Evolutionary conservation across 2,888 invertebrate species (phyloP).

Genomic region (Agrotis puta): DNA sequence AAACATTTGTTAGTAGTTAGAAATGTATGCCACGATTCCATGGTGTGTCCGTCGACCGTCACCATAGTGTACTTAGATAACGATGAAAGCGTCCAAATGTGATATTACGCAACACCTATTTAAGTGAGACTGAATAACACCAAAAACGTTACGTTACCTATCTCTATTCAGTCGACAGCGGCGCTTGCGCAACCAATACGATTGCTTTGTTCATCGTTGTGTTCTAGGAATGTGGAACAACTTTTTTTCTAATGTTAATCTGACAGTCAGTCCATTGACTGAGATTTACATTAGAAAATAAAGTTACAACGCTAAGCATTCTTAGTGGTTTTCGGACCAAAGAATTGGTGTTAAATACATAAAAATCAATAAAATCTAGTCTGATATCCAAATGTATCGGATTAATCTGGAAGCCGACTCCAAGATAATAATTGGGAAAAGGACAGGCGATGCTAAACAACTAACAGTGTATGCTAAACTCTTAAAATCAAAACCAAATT

Average conservation of each 20-base stretch:
- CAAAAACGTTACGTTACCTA: slow-evolving; percentile 75
- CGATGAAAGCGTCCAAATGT: slow-evolving; percentile 83
- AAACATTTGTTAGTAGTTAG: slow-evolving; percentile 62
- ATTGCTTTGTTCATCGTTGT: slow-evolving; percentile 75
- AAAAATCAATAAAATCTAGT: background rate
- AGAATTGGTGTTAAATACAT: slow-evolving; percentile 21
- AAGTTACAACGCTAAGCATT: too few species aligned
- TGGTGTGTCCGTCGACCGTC: slow-evolving; percentile 76
- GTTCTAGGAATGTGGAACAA: slow-evolving; percentile 67
- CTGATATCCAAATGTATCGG: too few species aligned
- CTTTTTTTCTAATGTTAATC: slow-evolving; percentile 50
- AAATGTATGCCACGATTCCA: slow-evolving; percentile 76
- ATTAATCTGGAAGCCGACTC: too few species aligned
- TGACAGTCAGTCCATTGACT: too few species aligned
- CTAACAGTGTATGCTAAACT: background rate
- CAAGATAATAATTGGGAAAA: too few species aligned
- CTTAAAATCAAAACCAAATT: background rate
- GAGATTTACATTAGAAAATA: too few species aligned
- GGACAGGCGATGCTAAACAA: too few species aligned
- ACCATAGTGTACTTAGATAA: slow-evolving; percentile 82
- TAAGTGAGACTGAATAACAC: slow-evolving; percentile 72
- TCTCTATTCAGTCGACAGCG: slow-evolving; percentile 56
- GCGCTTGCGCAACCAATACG: slow-evolving; percentile 73
- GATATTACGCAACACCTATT: slow-evolving; percentile 77
- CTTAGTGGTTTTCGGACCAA: slow-evolving; percentile 26